These are phyloP conservation scores for Apteryx owenii DNA, from an alignment of 2,113 vertebrate genomes.

Conservation along the genomic window DNA sequence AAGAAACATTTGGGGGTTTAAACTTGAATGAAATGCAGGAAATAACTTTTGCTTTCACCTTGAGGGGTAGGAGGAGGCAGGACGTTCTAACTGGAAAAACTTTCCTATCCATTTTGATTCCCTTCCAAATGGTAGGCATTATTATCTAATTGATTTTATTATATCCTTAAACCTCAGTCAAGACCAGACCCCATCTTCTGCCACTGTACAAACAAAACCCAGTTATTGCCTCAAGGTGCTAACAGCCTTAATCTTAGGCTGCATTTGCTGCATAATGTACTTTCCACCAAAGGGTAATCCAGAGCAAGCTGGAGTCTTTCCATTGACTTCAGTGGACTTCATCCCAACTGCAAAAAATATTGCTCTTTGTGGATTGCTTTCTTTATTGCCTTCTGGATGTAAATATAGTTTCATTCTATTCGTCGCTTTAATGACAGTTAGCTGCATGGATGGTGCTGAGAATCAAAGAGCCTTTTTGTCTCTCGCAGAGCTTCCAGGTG, in stretches of 20 bases:
- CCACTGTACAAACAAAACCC: slow-evolving; percentile 30
- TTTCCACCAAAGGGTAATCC: slow-evolving; percentile 12
- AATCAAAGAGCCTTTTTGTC: background rate
- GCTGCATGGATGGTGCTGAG: background rate
- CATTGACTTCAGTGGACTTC: background rate
- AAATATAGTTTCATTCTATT: background rate
- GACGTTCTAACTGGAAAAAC: background rate
- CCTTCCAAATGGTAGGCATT: background rate
- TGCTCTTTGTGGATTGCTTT: background rate
- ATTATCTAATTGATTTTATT: slow-evolving; percentile 49
- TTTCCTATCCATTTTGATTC: slow-evolving; percentile 3
- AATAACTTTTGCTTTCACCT: background rate
- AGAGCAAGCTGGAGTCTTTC: slow-evolving; percentile 41
- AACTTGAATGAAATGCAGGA: background rate
- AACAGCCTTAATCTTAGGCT: slow-evolving; percentile 39
- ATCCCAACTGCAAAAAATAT: background rate
- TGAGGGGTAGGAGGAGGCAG: background rate
- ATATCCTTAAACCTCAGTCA: slow-evolving; percentile 15
- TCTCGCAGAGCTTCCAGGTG: background rate
- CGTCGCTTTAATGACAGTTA: background rate
- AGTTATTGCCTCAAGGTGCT: slow-evolving; percentile 38
- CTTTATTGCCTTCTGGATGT: slow-evolving; percentile 10
- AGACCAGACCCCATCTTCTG: slow-evolving; percentile 25
- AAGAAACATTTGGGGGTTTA: background rate
- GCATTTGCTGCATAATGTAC: slow-evolving; percentile 20